These are phyloP conservation scores for Quadroppia sp. DNA, from an alignment of 2,888 invertebrate genomes.

Conservation along the genomic window DNA sequence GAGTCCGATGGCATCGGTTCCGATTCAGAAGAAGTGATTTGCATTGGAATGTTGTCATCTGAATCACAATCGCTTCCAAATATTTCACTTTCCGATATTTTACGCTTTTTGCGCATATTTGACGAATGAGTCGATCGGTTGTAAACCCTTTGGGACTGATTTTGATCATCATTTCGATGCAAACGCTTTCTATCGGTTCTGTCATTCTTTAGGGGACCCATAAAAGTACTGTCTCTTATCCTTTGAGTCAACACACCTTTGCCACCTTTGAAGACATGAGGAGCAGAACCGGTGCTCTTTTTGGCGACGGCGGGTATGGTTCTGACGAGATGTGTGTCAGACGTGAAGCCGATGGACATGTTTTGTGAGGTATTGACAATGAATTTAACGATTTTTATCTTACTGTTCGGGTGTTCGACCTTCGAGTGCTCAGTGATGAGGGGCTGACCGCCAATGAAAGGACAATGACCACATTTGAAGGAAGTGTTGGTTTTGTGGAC, in stretches of 20 bases:
- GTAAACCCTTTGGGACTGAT: neutral
- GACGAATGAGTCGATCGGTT: neutral
- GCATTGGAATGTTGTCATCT: neutral
- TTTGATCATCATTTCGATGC: neutral
- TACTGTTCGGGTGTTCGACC: neutral
- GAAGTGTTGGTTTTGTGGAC: constrained; percentile 19
- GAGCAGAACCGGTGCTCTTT: neutral
- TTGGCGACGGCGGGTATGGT: neutral
- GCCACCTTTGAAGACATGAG: neutral
- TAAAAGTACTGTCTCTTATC: neutral
- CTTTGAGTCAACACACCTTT: neutral
- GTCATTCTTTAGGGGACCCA: constrained; percentile 13
- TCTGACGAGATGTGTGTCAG: neutral
- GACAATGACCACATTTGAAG: constrained; percentile 18
- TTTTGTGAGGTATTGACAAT: neutral
- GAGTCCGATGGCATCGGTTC: no score
- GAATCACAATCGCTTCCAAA: neutral
- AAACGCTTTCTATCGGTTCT: neutral
- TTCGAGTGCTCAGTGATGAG: neutral
- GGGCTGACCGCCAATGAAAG: neutral
- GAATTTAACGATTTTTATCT: neutral
- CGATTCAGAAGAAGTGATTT: no score
- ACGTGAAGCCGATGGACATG: neutral
- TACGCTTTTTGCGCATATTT: neutral
- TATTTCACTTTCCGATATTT: neutral